Conservation (phyloP, 1,140 invertebrate species). For the Saccostrea glomerata region DNA sequence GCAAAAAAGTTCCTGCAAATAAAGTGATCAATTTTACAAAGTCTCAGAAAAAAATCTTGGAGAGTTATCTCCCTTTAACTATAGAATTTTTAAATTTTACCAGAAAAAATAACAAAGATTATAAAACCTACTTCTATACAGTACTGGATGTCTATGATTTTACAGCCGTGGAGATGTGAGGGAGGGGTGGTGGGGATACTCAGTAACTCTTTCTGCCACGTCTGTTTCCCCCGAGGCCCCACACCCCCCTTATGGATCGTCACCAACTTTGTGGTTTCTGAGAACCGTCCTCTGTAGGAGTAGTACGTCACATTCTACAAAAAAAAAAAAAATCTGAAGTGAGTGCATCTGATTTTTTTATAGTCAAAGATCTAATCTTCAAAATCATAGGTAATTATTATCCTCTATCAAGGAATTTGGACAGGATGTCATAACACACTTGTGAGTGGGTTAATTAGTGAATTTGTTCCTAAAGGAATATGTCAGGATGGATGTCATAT, state of each 20-base stretch:
- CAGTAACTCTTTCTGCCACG: constrained; percentile 73
- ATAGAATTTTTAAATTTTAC: not conserved
- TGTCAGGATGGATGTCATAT: no score
- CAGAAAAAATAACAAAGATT: not conserved
- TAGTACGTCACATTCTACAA: constrained; percentile 76
- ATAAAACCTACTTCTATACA: constrained; percentile 68
- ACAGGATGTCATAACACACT: no score
- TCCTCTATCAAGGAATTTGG: no score
- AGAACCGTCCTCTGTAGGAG: constrained; percentile 74
- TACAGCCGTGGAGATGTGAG: constrained; percentile 73
- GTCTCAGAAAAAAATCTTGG: not conserved
- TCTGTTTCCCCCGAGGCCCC: constrained; percentile 73
- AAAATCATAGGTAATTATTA: no score
- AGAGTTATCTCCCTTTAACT: not conserved
- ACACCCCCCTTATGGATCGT: constrained; percentile 74
- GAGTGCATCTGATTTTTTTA: no score
- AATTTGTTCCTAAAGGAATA: no score
- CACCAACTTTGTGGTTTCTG: constrained; percentile 70
- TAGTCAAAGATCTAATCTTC: no score
- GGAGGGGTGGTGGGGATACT: constrained; percentile 74
- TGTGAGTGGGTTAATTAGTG: no score
- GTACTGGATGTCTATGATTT: constrained; percentile 76
- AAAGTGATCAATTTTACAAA: not conserved
- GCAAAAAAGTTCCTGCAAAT: not conserved
- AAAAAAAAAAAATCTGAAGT: not conserved